phyloP scores from a whole-genome alignment of 2,888 invertebrate genomes.

The Dynastes tityus region DNA sequence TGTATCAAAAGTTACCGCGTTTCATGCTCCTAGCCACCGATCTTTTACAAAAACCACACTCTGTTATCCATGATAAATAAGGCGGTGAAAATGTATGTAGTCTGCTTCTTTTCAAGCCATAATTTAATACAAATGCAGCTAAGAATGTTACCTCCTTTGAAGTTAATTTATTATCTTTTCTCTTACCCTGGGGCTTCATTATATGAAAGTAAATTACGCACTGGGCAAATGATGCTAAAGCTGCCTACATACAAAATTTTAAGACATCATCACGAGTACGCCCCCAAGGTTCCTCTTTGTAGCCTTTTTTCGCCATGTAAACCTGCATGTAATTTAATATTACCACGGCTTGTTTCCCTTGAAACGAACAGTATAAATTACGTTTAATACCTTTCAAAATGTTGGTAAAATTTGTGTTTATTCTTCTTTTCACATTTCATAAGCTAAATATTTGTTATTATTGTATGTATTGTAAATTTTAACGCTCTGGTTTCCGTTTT shows the following conservation, averaged over 20 bases:
- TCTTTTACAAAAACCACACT: too few relatives aligned
- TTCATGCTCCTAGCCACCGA: too few relatives aligned
- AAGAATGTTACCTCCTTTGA: constrained; percentile 11
- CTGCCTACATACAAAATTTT: constrained; percentile 28
- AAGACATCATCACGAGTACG: neutral
- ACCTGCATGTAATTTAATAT: constrained; percentile 3
- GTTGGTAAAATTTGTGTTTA: too few relatives aligned
- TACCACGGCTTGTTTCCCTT: neutral
- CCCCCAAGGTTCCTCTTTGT: too few relatives aligned
- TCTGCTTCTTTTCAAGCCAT: constrained; percentile 15
- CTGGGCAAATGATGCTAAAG: constrained; percentile 3
- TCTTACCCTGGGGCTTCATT: constrained; percentile 19
- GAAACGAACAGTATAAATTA: neutral
- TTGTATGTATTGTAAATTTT: too few relatives aligned
- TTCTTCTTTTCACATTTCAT: too few relatives aligned
- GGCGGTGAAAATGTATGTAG: constrained; percentile 8
- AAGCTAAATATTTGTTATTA: too few relatives aligned
- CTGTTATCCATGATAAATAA: constrained; percentile 20
- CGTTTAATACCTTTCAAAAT: too few relatives aligned
- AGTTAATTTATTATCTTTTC: constrained; percentile 25
- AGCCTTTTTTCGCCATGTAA: neutral
- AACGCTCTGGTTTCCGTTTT: too few relatives aligned
- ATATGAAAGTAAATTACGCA: constrained; percentile 25
- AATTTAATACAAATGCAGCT: constrained; percentile 26
- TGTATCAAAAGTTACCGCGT: too few relatives aligned